phyloP scores from a whole-genome alignment of 2,888 invertebrate genomes.

The Lithophane ornitopus region DNA sequence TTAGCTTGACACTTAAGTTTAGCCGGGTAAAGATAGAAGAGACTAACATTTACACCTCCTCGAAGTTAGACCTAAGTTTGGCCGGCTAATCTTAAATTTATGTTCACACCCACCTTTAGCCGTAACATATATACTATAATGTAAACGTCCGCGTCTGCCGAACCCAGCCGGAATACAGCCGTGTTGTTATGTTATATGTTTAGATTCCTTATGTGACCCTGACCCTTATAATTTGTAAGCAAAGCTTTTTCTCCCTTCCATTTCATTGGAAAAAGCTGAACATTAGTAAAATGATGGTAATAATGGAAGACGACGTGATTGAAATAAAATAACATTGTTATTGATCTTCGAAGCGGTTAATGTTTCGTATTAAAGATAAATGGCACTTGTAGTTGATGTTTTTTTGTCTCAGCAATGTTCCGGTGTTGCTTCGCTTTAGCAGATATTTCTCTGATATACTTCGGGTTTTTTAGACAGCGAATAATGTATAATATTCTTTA shows the following conservation, averaged over 20 bases:
- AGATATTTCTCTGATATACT: constrained; percentile 5
- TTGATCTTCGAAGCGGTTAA: constrained; percentile 29
- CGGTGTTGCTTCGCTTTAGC: neutral
- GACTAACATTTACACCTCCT: no score
- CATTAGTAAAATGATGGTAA: constrained; percentile 17
- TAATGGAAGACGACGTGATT: constrained; percentile 24
- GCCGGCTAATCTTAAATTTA: no score
- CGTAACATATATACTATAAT: no score
- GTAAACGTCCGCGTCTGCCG: neutral
- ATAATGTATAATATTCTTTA: constrained; percentile 1
- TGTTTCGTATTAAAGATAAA: constrained; percentile 49
- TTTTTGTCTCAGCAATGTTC: constrained; percentile 11
- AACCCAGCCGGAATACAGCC: neutral
- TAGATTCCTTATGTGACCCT: neutral
- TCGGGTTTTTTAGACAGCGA: neutral
- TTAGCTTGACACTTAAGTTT: no score
- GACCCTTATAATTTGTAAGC: neutral
- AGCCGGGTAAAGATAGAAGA: no score
- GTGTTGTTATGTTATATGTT: neutral
- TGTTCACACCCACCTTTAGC: no score
- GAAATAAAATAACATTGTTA: constrained; percentile 52
- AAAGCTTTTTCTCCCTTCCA: neutral
- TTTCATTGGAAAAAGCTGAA: constrained; percentile 8
- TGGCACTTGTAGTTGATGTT: constrained; percentile 9
- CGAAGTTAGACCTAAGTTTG: no score